Evolutionary conservation across 2,113 vertebrate genomes (phyloP), one percentile per base, ranked within the genome.

Genomic region (Bujurquina vittata): DNA sequence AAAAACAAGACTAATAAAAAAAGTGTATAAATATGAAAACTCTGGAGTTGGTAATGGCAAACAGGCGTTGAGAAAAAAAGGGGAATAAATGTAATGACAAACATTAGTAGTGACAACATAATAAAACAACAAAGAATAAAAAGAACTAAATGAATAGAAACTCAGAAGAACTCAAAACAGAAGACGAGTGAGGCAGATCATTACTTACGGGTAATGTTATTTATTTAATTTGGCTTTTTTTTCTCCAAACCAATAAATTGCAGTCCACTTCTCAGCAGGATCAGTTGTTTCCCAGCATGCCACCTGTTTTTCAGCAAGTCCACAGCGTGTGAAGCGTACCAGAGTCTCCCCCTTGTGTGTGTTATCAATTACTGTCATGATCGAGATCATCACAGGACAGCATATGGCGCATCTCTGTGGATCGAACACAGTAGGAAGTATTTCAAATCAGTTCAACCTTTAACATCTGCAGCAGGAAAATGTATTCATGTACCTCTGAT

Each of bases 281-380:
- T 15, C 80, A 20, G 1, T 29, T 20, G n/a, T 67, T 83, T 77
- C 74, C 61, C 55, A 77, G 61, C 74, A 77, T 59, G 74, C 74
- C 1, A 15, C 61, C 40, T 18, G n/a, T 61, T 75, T 37, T 59
- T 18, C 26, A 72, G 67, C 2, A 2, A 2, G 17, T n/a, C 20
- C 12, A 18, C 29, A 55, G 29, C 15, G 46, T 72, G 65, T 20
- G 67, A 31, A 72, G 18, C 10, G 12, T 59, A 22, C 6, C 1
- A 40, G 11, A 26, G 63, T 37, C 75, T 57, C 84, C 74, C 74
- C 57, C 79, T 81, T 33, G 33, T 73, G 84, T 62, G 15, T 26
- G 46, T 5, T 31, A 6, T 54, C 18, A 11, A 55, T 58, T 43
- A 74, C 23, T 57, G 58, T 35, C 35, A 35, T 17, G 33, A 23